These are phyloP conservation scores for Holcopasites calliopsidis DNA, from an alignment of 1,140 invertebrate species.

Conservation along the genomic window DNA sequence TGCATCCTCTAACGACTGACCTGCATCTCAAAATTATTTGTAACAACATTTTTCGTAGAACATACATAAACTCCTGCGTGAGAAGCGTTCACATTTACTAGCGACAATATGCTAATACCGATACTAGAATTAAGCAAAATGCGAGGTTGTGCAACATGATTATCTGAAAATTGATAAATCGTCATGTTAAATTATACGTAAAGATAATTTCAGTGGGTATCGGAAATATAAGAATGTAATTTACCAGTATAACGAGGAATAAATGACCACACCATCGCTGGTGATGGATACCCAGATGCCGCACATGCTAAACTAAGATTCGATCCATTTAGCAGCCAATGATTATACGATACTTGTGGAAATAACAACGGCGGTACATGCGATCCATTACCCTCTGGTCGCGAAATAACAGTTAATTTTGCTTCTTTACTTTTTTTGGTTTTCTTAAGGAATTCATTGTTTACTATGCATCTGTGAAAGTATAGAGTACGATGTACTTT, in stretches of 20 bases:
- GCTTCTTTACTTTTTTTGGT: constrained; percentile 79
- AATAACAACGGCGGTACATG: constrained; percentile 59
- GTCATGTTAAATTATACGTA: neutral
- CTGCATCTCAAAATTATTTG: constrained; percentile 76
- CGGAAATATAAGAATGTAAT: neutral
- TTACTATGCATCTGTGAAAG: constrained; percentile 76
- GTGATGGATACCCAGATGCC: constrained; percentile 80
- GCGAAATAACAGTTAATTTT: constrained; percentile 76
- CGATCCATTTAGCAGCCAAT: constrained; percentile 73
- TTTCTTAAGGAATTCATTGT: constrained; percentile 78
- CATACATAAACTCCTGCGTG: constrained; percentile 83
- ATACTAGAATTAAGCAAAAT: constrained; percentile 73
- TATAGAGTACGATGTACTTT: neutral
- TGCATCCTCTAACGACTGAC: constrained; percentile 57
- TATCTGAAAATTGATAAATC: constrained; percentile 47
- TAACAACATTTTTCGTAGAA: constrained; percentile 72
- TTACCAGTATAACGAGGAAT: constrained; percentile 71
- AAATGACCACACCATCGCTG: constrained; percentile 82
- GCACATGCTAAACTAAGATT: constrained; percentile 80
- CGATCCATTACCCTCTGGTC: constrained; percentile 54
- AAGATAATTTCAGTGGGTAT: neutral
- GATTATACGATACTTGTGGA: constrained; percentile 72
- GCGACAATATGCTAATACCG: constrained; percentile 75
- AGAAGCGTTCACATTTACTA: constrained; percentile 74
- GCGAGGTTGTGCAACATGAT: constrained; percentile 62